Evolutionary conservation across 92 coral and sea anemone genomes (phyloP), one percentile per base, ranked within the genome.

Genomic region (Metridium senile): DNA sequence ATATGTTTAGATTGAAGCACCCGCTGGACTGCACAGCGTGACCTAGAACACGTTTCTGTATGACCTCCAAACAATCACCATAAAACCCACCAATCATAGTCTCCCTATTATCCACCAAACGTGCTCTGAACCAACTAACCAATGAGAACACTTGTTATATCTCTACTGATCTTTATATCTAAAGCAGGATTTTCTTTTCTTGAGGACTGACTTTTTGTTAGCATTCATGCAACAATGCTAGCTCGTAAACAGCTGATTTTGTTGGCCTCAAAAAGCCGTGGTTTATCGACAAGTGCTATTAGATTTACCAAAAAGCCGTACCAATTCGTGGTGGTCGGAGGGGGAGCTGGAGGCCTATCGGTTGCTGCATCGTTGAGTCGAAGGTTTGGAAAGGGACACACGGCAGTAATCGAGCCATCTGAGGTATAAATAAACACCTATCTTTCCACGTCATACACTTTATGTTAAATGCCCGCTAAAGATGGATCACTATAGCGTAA

Each of bases 321-420:
- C 47, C 88, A 85, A 47, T 96, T 96, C 61, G 93, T 82, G 11
- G 97, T 96, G 0, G 99, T 89, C n/a, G 99, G 99, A n/a, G 99
- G 93, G 0, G 99, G 99, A 8, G 86, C 99, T 16, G 99, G 99
- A 0, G 99, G 99, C 0, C 59, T 96, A 2, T 84, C 93, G 18
- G 69, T 89, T 26, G 91, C 97, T 0, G 84, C 97, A 0, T 85
- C 97, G 20, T 73, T 96, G 22, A 79, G 89, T 62, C 80, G 99
- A 33, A 83, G 82, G 56, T 96, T 76, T 83, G 98, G 98, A 13
- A 77, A 88, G 64, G 88, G 91, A 29, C 74, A 82, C 27, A 93
- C 89, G 0, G 97, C 91, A 19, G 85, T 96, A 17, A 83, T 96
- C 0, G 99, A 96, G 61, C 97, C 99, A 1, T 92, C 97, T 30